Base-by-base conservation (phyloP, 2,888 invertebrate genomes). In the Acanthosoma haemorrhoidale region DNA sequence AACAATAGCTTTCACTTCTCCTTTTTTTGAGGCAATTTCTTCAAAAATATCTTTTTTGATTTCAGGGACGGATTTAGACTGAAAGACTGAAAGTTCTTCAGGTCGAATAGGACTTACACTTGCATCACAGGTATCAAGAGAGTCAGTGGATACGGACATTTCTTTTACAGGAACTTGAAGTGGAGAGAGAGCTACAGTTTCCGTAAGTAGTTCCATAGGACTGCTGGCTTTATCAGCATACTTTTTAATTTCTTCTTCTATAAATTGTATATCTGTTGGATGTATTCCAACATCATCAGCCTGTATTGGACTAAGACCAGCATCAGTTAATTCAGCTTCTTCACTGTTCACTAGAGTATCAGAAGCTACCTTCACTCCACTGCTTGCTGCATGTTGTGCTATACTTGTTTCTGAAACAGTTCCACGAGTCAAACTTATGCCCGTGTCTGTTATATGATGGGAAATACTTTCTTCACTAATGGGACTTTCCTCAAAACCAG, bases 1-100 rank as follows among this genome's bases (percentile, higher is more conserved):
- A 43, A 86, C 80, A 76, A 83, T 84, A 15, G 84, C 82, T 77
- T 82, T 84, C 4, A 86, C 86, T 74, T 84, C 84, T 32, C 84
- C 84, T 57, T 57, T 67, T 31, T 67, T 51, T 6, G 31, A 18
- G n/a, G 29, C 16, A 16, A 72, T 57, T 18, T 75, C 73, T 32
- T 73, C 73, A 39, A 70, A 68, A 21, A 69, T 34, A 59, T 64
- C 69, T 21, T 57, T 36, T 57, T 43, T 57, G 3, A 6, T 29
- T 32, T 57, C 57, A 32, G 41, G 34, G 36, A 51, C 58, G 63
- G 73, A 75, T 69, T 76, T 77, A 59, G 73, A 75, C 68, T 76
- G 77, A 67, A 81, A 74, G 31, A 80, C 76, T n/a, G n/a, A n/a
- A 70, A 82, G 80, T 68, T 82, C 82, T 32, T 80, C 79, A 18